A percentile compares a stretch with the other conserved stretches of the same genome.
phyloP scores from a whole-genome alignment of 2,888 invertebrate species.

The Onthophagus sagittarius region DNA sequence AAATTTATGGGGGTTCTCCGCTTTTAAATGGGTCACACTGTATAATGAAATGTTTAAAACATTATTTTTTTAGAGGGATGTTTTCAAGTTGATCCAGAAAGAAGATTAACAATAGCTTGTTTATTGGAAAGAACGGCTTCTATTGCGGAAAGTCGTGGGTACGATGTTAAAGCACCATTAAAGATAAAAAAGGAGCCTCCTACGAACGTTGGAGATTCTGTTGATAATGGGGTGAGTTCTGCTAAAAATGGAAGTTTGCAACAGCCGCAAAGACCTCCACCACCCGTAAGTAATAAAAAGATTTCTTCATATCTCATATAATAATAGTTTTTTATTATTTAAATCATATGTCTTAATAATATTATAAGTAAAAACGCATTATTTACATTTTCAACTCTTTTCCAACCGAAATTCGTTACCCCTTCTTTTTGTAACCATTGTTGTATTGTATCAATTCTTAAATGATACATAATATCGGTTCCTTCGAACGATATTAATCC shows the following conservation, averaged over 20 bases:
- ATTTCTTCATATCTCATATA: too few species aligned
- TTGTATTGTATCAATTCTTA: not conserved
- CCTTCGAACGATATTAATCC: not conserved
- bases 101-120: slow-evolving; percentile 73
- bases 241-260: slow-evolving; percentile 35
- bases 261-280: slow-evolving; percentile 33
- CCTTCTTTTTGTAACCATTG: not conserved
- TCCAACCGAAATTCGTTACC: not conserved
- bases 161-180: slow-evolving; percentile 77
- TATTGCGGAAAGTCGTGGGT: slow-evolving; percentile 79
- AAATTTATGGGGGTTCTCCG: too few species aligned
- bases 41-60: slow-evolving; percentile 15
- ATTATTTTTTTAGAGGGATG: slow-evolving; percentile 65
- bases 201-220: slow-evolving; percentile 30
- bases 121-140: slow-evolving; percentile 83
- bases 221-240: slow-evolving; percentile 34
- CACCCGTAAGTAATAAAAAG: slow-evolving; percentile 21
- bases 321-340: too few species aligned
- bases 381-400: too few species aligned
- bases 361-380: too few species aligned
- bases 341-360: too few species aligned
- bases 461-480: not conserved
- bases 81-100: slow-evolving; percentile 75
- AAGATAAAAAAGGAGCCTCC: slow-evolving; percentile 52
- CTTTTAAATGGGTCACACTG: too few species aligned